Conservation (phyloP, 2,888 invertebrate species). For the Sesia apiformis region DNA sequence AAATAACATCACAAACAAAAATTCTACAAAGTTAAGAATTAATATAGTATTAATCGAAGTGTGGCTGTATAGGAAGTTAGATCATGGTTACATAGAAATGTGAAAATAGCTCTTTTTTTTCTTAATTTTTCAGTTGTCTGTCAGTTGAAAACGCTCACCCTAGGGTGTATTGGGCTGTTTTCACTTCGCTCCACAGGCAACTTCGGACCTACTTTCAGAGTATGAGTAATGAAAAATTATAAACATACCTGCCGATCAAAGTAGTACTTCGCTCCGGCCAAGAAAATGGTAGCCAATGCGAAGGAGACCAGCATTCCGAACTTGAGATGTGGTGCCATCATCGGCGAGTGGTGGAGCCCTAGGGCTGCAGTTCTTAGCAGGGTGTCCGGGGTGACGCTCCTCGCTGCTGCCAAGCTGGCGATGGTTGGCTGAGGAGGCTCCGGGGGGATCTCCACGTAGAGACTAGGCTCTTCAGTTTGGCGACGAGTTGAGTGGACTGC, state of each 20-base stretch:
- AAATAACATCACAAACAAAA: too few relatives aligned
- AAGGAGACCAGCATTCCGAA: slow-evolving; percentile 83
- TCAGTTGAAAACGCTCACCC: too few relatives aligned
- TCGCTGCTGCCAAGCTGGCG: slow-evolving; percentile 59
- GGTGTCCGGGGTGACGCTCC: slow-evolving; percentile 64
- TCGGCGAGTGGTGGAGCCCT: slow-evolving; percentile 56
- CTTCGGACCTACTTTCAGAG: too few relatives aligned
- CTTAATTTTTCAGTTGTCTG: too few relatives aligned
- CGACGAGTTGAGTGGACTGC: slow-evolving; percentile 44
- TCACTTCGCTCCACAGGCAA: too few relatives aligned
- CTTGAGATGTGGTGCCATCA: slow-evolving; percentile 76
- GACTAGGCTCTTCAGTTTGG: slow-evolving; percentile 47
- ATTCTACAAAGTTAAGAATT: too few relatives aligned
- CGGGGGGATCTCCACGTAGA: slow-evolving; percentile 61
- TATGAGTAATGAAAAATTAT: too few relatives aligned
- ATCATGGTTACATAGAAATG: too few relatives aligned
- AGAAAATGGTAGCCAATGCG: slow-evolving; percentile 79
- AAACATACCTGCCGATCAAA: slow-evolving; percentile 77
- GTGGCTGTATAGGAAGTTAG: too few relatives aligned
- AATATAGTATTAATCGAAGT: too few relatives aligned
- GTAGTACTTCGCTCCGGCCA: slow-evolving; percentile 82
- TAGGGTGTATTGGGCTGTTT: too few relatives aligned
- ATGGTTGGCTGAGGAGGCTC: slow-evolving; percentile 58
- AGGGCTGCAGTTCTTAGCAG: slow-evolving; percentile 59
- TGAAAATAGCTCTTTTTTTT: too few relatives aligned